Evolutionary conservation across 2,888 invertebrate species (phyloP), one percentile per base, ranked within the genome.

Genomic region (Phyto melanocephala): DNA sequence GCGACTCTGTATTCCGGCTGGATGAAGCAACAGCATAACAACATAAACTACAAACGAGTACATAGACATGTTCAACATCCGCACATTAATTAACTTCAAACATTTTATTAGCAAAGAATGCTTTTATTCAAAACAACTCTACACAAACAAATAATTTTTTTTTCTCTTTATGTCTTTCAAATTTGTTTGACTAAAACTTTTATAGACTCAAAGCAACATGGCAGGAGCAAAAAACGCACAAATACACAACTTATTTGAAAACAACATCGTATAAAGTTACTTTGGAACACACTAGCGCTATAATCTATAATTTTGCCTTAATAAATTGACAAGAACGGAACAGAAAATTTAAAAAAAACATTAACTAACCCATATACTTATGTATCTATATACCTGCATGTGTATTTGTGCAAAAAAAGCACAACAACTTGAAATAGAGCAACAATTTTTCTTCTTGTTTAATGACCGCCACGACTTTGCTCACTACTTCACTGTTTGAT

Each of bases 61-160:
- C 56, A 15, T 58, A 65, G 47, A 65, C 33, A 40, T 54, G 62
- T 56, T 63, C 47, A 65, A 45, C 56, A 58, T 58, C 47, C 50
- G 20, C 17, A 52, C 50, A 60, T 72, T 79, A 79, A 71, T 79
- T 78, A 71, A 63, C 71, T 71, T 58, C 6, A 72, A 65, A 47
- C 50, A 65, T 65, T 62, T 78, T 40, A 71, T 63, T 47, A 70
- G 33, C 42, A 7, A 11, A 33, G 24, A 50, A 60, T 37, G 40
- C 17, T 50, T 47, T 42, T 42, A 33, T 33, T 47, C 45, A 35
- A 24, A 52, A 47, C 15, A 15, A 50, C n/a, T n/a, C n/a, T n/a
- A n/a, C n/a, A n/a, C n/a, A n/a, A n/a, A n/a, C n/a, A n/a, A n/a
- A n/a, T n/a, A n/a, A n/a, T 35, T 47, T 63, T 72, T n/a, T 15